A percentile compares a stretch with the other conserved stretches of the same genome.
These are phyloP conservation scores for Chouioia cunea DNA, from an alignment of 2,888 invertebrate genomes.

Conservation along the genomic window DNA sequence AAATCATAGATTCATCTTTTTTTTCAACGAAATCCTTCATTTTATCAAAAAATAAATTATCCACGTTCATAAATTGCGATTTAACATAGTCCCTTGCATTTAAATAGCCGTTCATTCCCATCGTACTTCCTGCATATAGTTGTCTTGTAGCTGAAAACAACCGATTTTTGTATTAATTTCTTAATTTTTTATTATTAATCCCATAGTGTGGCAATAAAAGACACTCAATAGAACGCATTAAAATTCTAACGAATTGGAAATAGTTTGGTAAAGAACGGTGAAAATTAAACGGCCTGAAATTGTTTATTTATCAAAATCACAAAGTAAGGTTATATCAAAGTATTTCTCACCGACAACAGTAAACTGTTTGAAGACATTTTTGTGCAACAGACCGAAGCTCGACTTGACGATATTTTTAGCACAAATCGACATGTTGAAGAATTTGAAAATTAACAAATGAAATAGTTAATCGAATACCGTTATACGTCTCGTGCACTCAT, in stretches of 20 bases:
- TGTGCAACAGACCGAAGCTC: constrained; percentile 50
- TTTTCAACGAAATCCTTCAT: constrained; percentile 76
- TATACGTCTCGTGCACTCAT: too few species aligned
- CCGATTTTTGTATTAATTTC: too few species aligned
- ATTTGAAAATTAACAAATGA: background rate
- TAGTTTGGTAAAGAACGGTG: background rate
- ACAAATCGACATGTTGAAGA: constrained; percentile 54
- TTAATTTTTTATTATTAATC: too few species aligned
- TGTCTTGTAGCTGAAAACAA: constrained; percentile 59
- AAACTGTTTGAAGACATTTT: constrained; percentile 47
- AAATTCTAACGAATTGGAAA: constrained; percentile 6
- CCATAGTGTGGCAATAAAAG: too few species aligned
- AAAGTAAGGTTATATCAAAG: constrained; percentile 50
- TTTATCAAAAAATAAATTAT: constrained; percentile 78
- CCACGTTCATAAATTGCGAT: constrained; percentile 74
- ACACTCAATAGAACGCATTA: too few species aligned
- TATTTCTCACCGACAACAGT: constrained; percentile 53
- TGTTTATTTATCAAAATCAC: background rate
- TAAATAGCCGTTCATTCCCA: constrained; percentile 76
- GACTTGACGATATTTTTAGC: constrained; percentile 50
- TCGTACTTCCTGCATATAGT: constrained; percentile 72
- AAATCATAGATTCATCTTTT: constrained; percentile 76
- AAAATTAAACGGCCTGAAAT: too few species aligned
- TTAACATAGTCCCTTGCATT: constrained; percentile 71
- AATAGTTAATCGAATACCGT: too few species aligned